Base-by-base conservation (phyloP, 2,888 invertebrate species). In the Lymantria dispar region DNA sequence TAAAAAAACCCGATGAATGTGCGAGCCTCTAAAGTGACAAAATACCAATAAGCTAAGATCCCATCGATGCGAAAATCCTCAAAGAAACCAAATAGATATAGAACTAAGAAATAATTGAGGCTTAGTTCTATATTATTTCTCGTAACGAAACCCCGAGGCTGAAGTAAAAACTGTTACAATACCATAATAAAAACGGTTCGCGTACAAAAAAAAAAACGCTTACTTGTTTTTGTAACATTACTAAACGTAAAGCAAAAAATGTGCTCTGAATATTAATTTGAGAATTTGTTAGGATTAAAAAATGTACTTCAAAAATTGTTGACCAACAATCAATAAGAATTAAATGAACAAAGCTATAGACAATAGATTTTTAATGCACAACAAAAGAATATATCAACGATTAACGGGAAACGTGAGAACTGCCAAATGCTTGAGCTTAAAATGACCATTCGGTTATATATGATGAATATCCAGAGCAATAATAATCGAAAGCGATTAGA, bases 401-500 rank as follows among this genome's bases (percentile, higher is more conserved):
- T 56, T 53, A 60, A 60, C 47, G 42, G 41, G 55, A 49, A 63
- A 76, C 80, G 76, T 71, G 68, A 56, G 58, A 56, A 64, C 41
- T 57, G 43, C 47, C 59, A 54, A 54, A 71, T 68, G 50, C 52
- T 7, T 43, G 54, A 70, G 85, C 84, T 87, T 76, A 78, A n/a
- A 55, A 51, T 65, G 60, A 65, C 65, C 71, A 60, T 64, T 58
- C 53, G 59, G 39, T 45, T 52, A 46, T 43, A 38, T 12, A 7
- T 3, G 45, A 45, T 42, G 11, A 40, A 29, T 50, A 45, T 59
- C 56, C 47, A 52, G 50, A 59, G 60, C 50, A 62, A 71, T 74
- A 74, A 76, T 74, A 75, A 76, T 76, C 60, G 67, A 71, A 71
- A 52, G 58, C 69, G 78, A 83, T 84, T 81, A 83, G 66, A 76